These are phyloP conservation scores for Rallus crepitans DNA, from an alignment of 2,797 vertebrate species.

Conservation along the genomic window DNA sequence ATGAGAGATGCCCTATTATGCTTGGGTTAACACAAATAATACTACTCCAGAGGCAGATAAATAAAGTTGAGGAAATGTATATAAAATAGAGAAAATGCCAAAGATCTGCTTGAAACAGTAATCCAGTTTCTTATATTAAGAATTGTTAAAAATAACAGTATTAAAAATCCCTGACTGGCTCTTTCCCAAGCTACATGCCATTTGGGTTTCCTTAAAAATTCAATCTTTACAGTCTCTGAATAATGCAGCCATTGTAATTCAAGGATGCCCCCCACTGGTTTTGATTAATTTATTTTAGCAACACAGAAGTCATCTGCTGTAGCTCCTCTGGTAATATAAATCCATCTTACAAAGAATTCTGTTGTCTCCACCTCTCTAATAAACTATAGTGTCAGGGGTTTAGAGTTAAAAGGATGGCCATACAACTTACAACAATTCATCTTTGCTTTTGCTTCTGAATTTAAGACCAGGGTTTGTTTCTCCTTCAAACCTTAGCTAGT, in stretches of 20 bases:
- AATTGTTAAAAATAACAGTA: constrained; percentile 36
- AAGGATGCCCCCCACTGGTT: constrained; percentile 32
- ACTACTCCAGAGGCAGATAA: not conserved
- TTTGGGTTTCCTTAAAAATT: constrained; percentile 56
- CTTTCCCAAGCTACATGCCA: constrained; percentile 13
- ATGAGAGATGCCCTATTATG: not conserved
- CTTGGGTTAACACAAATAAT: not conserved
- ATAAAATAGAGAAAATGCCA: not conserved
- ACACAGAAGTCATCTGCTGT: constrained; percentile 25
- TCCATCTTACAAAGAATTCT: constrained; percentile 37
- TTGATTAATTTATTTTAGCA: constrained; percentile 70
- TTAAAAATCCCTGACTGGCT: constrained; percentile 9
- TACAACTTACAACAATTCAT: not conserved
- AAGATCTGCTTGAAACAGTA: constrained; percentile 21
- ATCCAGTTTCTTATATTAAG: not conserved
- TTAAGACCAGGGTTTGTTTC: not conserved
- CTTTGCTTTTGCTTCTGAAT: not conserved
- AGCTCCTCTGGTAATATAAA: constrained; percentile 36
- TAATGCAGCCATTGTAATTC: constrained; percentile 57
- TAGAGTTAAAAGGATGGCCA: constrained; percentile 3
- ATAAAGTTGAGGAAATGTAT: not conserved
- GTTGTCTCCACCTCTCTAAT: constrained; percentile 32
- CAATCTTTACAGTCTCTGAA: constrained; percentile 40
- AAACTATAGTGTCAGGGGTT: constrained; percentile 13
- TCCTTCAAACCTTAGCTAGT: not conserved